Conservation (phyloP, 2,797 vertebrate genomes). For the Liasis olivaceus region DNA sequence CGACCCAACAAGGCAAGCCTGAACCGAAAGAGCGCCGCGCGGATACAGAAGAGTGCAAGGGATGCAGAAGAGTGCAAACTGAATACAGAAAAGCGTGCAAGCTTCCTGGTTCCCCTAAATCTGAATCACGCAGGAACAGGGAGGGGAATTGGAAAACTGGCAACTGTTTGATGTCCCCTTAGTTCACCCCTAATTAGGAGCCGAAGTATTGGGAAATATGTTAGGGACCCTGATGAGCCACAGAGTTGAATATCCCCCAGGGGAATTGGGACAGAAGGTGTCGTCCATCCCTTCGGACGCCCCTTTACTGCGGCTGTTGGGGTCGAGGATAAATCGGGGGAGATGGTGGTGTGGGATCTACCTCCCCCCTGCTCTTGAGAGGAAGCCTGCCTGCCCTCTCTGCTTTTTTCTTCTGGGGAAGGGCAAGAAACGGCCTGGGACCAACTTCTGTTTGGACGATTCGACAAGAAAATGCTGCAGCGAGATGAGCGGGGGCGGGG, state of each 20-base stretch:
- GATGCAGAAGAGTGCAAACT: background rate
- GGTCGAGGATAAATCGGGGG: background rate
- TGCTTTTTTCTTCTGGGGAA: no score
- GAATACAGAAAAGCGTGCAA: background rate
- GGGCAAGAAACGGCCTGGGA: background rate
- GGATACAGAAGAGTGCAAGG: background rate
- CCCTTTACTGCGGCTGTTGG: background rate
- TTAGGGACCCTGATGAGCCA: background rate
- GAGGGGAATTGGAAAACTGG: background rate
- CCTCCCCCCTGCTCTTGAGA: background rate
- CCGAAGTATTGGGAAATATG: background rate
- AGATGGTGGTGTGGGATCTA: background rate
- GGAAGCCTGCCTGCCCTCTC: background rate
- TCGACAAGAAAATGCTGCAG: slow-evolving; percentile 22
- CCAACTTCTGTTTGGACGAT: slow-evolving; percentile 14
- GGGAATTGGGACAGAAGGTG: background rate
- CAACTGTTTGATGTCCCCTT: background rate
- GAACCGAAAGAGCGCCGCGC: slow-evolving; percentile 40
- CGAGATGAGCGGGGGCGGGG: background rate
- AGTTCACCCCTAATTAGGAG: background rate
- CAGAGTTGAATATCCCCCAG: background rate
- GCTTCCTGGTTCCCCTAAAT: background rate
- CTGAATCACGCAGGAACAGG: background rate
- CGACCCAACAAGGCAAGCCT: slow-evolving; percentile 70
- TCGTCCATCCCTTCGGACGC: background rate